Conservation (phyloP, 2,888 invertebrate genomes). For the Drosophila affinis region DNA sequence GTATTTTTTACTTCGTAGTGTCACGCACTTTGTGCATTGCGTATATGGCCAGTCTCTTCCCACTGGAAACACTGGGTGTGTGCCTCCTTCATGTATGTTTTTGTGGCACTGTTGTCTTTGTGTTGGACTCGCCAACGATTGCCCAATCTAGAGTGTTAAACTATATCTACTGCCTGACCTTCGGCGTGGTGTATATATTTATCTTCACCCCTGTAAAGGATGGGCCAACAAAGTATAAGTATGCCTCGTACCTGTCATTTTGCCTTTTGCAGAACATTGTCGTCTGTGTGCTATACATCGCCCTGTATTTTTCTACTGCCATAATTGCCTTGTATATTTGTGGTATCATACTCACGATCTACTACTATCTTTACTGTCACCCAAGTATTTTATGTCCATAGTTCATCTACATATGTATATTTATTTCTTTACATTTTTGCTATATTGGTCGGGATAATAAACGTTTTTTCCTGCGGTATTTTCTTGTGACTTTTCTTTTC, state of each 20-base stretch:
- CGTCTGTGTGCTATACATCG: conserved; percentile 40
- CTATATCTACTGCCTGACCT: conserved; percentile 58
- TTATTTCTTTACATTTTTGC: background rate
- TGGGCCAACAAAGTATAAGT: conserved; percentile 62
- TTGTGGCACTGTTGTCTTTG: conserved; percentile 48
- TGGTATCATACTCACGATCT: conserved; percentile 52
- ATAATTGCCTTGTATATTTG: conserved; percentile 46
- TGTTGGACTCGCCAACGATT: conserved; percentile 54
- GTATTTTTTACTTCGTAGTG: conserved; percentile 35
- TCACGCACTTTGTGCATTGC: conserved; percentile 59
- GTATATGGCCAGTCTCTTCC: conserved; percentile 56
- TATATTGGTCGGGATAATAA: background rate
- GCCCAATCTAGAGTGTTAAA: conserved; percentile 33
- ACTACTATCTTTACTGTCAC: conserved; percentile 57
- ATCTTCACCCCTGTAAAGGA: conserved; percentile 62
- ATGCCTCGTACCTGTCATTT: conserved; percentile 50
- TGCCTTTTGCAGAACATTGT: conserved; percentile 49
- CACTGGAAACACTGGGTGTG: conserved; percentile 45
- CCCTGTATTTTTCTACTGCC: conserved; percentile 31
- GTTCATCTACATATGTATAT: conserved; percentile 4
- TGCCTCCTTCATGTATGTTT: conserved; percentile 48
- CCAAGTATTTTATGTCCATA: conserved; percentile 47
- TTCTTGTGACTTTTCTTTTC: no score
- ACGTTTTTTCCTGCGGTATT: background rate
- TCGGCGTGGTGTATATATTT: conserved; percentile 62